A percentile compares a stretch with the other conserved stretches of the same genome.
Evolutionary conservation across 2,888 invertebrate species (phyloP).

Genomic region (Pyrgus malvae): DNA sequence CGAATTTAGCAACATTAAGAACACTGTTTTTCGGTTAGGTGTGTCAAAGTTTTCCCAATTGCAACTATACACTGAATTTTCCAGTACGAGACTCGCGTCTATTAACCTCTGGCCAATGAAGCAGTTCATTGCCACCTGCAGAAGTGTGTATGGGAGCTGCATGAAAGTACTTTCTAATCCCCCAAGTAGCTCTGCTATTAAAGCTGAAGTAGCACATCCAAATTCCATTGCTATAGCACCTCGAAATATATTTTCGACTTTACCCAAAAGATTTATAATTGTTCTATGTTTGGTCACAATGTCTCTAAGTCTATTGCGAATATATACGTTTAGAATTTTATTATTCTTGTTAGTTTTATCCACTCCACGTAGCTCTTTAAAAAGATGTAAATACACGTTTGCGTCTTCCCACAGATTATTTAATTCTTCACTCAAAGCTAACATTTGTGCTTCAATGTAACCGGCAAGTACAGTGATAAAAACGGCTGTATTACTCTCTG

Average conservation of each 20-base stretch:
- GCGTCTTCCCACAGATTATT: slow-evolving; percentile 48
- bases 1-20: slow-evolving; percentile 51
- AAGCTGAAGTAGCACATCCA: slow-evolving; percentile 43
- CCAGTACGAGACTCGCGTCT: slow-evolving; percentile 51
- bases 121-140: slow-evolving; percentile 56
- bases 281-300: slow-evolving; percentile 46
- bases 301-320: slow-evolving; percentile 41
- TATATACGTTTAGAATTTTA: slow-evolving; percentile 42
- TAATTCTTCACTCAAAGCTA: slow-evolving; percentile 52
- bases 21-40: slow-evolving; percentile 52
- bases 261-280: slow-evolving; percentile 41
- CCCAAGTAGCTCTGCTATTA: slow-evolving; percentile 56
- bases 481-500: slow-evolving; percentile 45
- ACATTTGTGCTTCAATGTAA: slow-evolving; percentile 55
- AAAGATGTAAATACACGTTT: slow-evolving; percentile 22
- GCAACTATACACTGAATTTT: slow-evolving; percentile 52
- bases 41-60: slow-evolving; percentile 61
- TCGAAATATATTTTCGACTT: slow-evolving; percentile 46
- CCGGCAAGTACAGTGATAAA: slow-evolving; percentile 50
- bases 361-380: too few species aligned
- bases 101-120: slow-evolving; percentile 54
- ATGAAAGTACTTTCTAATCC: slow-evolving; percentile 55
- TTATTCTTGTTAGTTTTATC: slow-evolving; percentile 6
- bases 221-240: slow-evolving; percentile 53
- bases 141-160: slow-evolving; percentile 49